A percentile compares a stretch with the other conserved stretches of the same genome.
Evolutionary conservation across 2,797 vertebrate genomes (phyloP).

Genomic region (Rhabdomys pumilio): DNA sequence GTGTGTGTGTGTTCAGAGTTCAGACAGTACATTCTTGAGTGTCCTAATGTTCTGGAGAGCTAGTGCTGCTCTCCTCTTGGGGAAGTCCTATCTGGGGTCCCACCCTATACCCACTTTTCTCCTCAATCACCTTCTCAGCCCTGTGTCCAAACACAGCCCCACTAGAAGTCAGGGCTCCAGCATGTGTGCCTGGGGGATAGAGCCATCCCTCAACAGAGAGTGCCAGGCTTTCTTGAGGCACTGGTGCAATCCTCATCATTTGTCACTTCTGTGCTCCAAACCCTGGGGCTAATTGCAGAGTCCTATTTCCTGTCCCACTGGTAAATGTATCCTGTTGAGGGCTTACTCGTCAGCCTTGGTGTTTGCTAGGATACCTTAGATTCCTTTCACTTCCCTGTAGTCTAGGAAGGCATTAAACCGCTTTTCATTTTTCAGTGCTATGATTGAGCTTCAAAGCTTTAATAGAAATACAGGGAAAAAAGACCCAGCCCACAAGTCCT

Average conservation of each 20-base stretch:
- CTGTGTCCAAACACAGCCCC: neutral
- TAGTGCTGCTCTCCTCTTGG: neutral
- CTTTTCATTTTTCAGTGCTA: fast-evolving
- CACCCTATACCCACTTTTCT: fast-evolving
- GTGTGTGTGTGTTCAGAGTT: neutral
- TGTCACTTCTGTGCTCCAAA: neutral
- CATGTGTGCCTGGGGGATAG: neutral
- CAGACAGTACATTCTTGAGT: neutral
- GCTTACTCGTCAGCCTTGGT: neutral
- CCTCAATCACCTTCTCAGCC: neutral
- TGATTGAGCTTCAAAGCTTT: fast-evolving
- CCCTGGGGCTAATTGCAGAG: fast-evolving
- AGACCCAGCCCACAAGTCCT: fast-evolving
- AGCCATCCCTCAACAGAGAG: neutral
- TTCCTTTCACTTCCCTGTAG: neutral
- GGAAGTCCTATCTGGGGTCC: neutral
- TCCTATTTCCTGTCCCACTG: neutral
- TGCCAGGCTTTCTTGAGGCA: neutral
- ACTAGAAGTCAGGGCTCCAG: neutral
- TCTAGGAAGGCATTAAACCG: fast-evolving
- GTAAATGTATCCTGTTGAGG: neutral
- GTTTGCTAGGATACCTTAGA: neutral
- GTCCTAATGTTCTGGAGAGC: too few relatives aligned
- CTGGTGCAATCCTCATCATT: neutral
- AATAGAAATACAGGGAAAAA: fast-evolving